A percentile compares a stretch with the other conserved stretches of the same genome.
Conservation (phyloP, 1,140 invertebrate genomes). For the Neuroterus valhalla region DNA sequence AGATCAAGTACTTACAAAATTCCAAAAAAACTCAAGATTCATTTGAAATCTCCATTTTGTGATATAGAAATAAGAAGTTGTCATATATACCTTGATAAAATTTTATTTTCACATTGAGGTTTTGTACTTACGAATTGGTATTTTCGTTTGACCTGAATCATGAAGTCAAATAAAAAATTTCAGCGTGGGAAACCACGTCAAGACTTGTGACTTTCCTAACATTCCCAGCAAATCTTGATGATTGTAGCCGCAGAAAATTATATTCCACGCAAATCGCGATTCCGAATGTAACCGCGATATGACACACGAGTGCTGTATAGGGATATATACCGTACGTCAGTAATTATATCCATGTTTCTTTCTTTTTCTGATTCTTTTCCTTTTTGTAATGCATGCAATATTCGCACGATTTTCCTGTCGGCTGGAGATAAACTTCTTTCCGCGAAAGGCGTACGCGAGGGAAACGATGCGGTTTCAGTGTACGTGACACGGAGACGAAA, state of each 20-base stretch:
- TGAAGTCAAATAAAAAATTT: background rate
- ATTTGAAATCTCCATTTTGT: no score
- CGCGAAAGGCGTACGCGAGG: slow-evolving; percentile 12
- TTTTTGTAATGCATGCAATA: slow-evolving; percentile 1
- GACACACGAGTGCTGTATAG: background rate
- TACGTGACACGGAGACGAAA: slow-evolving; percentile 7
- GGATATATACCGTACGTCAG: background rate
- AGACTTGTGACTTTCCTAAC: background rate
- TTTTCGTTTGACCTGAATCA: no score
- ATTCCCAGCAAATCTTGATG: background rate
- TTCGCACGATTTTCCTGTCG: slow-evolving; percentile 18
- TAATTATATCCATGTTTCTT: background rate
- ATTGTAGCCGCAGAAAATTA: slow-evolving; percentile 12
- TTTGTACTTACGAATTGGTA: no score
- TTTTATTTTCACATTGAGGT: no score
- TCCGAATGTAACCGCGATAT: background rate
- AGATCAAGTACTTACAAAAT: no score
- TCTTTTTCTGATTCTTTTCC: background rate
- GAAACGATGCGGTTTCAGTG: background rate
- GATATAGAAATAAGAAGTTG: no score
- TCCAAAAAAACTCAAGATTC: no score
- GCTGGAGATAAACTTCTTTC: no score
- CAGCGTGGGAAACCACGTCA: background rate
- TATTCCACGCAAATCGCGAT: slow-evolving; percentile 8
- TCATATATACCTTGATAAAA: no score